Evolutionary conservation across 2,113 vertebrate species (phyloP), one percentile per base, ranked within the genome.

Genomic region (Dasyornis broadbenti): DNA sequence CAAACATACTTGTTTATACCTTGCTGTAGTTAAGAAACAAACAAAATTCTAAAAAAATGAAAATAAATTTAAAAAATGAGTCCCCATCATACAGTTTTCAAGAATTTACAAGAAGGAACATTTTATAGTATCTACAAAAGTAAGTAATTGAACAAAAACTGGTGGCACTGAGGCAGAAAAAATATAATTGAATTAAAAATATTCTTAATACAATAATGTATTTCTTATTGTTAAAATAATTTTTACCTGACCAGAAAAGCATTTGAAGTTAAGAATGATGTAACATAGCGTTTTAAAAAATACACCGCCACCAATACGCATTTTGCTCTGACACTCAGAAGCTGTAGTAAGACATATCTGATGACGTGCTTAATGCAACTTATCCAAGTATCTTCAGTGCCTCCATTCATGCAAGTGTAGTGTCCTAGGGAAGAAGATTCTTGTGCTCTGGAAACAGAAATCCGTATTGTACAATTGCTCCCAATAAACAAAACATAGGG

Each of bases 51-150:
- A 60, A 79, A 85, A 86, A 81, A 18, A 44, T 27, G 30, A 83
- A 87, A 93, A 72, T 28, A 49, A 15, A 66, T 64, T 7, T 7
- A 21, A 54, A 57, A 79, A 71, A 35, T 20, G 2, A 90, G 39
- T 33, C 18, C 26, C 15, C 39, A 30, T 50, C 9, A 77, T 54
- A 63, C 39, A 66, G 22, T 85, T 89, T 92, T 89, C 61, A 71
- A 86, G 73, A 82, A 73, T 63, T 96, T 94, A 89, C 81, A 86
- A 84, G 75, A 93, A 92, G 12, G 57, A 93, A 88, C 65, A 91
- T 71, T 89, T 94, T 85, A 93, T 63, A 94, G 89, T 85, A 47
- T 64, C 52, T 7, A 50, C 14, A 44, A 71, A 86, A 83, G 7
- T 30, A 75, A 6, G 21, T 20, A 86, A 47, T 10, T 75, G 52